Conservation (phyloP, 2,797 vertebrate genomes). For the Chelidonichthys spinosus region DNA sequence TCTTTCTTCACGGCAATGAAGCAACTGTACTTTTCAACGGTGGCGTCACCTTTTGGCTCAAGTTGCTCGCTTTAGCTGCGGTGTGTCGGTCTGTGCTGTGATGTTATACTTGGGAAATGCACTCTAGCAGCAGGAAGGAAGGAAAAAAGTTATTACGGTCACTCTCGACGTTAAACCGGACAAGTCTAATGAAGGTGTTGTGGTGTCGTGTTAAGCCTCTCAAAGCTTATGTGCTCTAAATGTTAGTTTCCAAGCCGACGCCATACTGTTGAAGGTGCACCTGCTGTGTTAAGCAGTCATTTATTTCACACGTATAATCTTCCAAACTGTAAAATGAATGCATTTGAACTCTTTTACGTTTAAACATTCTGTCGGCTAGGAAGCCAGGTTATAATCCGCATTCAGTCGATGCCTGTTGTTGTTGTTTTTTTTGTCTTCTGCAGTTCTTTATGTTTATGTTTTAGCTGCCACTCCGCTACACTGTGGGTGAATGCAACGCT, state of each 20-base stretch:
- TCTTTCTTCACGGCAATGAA: slow-evolving; percentile 5
- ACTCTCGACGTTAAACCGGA: neutral
- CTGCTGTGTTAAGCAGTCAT: neutral
- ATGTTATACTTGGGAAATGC: slow-evolving; percentile 9
- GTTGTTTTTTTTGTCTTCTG: neutral
- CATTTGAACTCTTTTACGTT: no score
- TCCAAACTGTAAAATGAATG: neutral
- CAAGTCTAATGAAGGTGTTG: neutral
- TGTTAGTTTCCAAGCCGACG: neutral
- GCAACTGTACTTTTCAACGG: slow-evolving; percentile 24
- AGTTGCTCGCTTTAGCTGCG: slow-evolving; percentile 14
- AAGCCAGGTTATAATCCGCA: neutral
- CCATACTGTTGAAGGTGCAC: no score
- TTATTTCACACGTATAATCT: neutral
- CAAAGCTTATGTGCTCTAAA: neutral
- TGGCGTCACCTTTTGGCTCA: slow-evolving; percentile 35
- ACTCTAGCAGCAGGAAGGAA: slow-evolving; percentile 21
- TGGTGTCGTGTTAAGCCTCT: neutral
- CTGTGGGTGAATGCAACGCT: neutral
- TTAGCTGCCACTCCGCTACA: no score
- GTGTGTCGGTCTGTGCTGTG: slow-evolving; percentile 17
- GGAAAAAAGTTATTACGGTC: slow-evolving; percentile 22
- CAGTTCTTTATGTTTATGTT: neutral
- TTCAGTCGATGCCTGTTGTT: neutral
- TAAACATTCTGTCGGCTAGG: no score